A percentile compares a stretch with the other conserved stretches of the same genome.
Evolutionary conservation across 2,797 vertebrate genomes (phyloP).

Genomic region (Fistularia commersonii): DNA sequence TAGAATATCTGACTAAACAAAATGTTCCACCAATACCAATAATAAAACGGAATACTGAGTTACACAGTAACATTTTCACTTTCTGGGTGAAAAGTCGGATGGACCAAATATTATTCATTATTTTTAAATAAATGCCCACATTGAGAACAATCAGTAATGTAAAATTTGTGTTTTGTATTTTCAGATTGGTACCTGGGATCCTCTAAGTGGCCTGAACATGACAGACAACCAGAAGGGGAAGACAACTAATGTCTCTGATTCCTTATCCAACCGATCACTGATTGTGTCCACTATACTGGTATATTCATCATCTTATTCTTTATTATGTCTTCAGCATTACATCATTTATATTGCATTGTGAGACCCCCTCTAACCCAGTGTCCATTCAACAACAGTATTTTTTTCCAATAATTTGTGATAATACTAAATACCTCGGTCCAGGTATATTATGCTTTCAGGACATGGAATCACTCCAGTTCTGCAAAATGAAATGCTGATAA

Average conservation of each 20-base stretch:
- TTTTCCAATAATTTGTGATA: neutral
- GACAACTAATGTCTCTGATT: slow-evolving; percentile 91
- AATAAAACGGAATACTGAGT: too few relatives aligned
- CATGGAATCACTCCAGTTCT: neutral
- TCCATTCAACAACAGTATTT: too few relatives aligned
- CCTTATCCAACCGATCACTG: slow-evolving; percentile 91
- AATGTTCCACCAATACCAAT: too few relatives aligned
- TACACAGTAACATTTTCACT: too few relatives aligned
- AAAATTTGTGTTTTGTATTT: slow-evolving; percentile 6
- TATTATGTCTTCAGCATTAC: too few relatives aligned
- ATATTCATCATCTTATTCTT: slow-evolving; percentile 21
- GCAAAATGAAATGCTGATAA: neutral
- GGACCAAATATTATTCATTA: too few relatives aligned
- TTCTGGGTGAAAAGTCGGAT: too few relatives aligned
- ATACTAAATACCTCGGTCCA: neutral
- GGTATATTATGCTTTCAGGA: too few relatives aligned
- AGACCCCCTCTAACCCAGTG: too few relatives aligned
- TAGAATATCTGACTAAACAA: too few relatives aligned
- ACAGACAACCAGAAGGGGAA: slow-evolving; percentile 95
- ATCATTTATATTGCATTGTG: neutral
- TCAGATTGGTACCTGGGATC: slow-evolving; percentile 97
- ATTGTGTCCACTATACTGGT: slow-evolving; percentile 96
- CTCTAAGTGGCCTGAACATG: slow-evolving; percentile 94
- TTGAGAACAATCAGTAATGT: neutral
- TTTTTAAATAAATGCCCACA: too few relatives aligned